phyloP scores from a whole-genome alignment of 2,888 invertebrate genomes.

The Branchipolynoe longqiensis region DNA sequence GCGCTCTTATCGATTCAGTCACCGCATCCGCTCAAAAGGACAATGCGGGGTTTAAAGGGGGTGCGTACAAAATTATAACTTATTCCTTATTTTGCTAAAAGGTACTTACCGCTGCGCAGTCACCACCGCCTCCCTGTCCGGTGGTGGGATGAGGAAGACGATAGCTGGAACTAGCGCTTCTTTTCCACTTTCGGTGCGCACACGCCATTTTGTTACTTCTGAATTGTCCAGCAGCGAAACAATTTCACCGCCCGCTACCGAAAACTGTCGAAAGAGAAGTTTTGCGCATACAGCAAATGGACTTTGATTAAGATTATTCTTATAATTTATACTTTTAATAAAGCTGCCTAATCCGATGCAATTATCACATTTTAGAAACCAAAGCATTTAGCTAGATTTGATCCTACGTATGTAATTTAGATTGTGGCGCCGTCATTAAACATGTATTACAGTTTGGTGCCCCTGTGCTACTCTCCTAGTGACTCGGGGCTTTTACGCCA shows the following conservation, averaged over 20 bases:
- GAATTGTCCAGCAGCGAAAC: constrained; percentile 76
- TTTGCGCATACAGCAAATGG: neutral
- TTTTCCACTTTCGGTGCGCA: constrained; percentile 68
- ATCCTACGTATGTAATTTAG: too few relatives aligned
- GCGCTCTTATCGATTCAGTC: too few relatives aligned
- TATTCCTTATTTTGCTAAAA: neutral
- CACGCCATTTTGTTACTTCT: constrained; percentile 77
- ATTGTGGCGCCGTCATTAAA: too few relatives aligned
- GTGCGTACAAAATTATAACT: neutral
- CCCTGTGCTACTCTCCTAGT: too few relatives aligned
- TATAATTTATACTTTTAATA: too few relatives aligned
- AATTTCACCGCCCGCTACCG: constrained; percentile 72
- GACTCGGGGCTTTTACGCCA: too few relatives aligned
- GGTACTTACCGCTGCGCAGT: constrained; percentile 75
- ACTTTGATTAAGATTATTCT: neutral
- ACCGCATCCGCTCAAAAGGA: too few relatives aligned
- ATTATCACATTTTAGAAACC: too few relatives aligned
- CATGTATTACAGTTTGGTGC: too few relatives aligned
- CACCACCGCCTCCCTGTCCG: constrained; percentile 74
- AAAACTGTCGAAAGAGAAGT: constrained; percentile 70
- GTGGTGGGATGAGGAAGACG: constrained; percentile 78
- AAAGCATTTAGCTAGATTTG: too few relatives aligned
- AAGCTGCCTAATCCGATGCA: too few relatives aligned
- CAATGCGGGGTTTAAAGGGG: too few relatives aligned
- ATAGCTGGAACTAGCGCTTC: constrained; percentile 78